Percentiles rank a stretch among this genome's conserved stretches.
phyloP scores from a whole-genome alignment of 2,113 vertebrate genomes.

The Crotalus viridis region DNA sequence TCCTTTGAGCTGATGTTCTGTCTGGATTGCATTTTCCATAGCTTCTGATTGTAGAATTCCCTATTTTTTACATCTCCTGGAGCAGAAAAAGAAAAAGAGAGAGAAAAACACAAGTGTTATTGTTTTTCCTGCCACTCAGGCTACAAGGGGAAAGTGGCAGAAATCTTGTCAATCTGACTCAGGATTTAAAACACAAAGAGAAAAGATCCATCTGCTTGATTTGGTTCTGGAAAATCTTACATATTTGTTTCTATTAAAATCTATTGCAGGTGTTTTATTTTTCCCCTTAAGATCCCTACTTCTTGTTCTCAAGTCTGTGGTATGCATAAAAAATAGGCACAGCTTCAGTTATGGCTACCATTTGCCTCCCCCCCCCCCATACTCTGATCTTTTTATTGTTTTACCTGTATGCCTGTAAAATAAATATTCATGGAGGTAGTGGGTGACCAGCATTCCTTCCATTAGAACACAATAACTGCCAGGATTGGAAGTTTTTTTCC shows the following conservation, averaged over 20 bases:
- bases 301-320: background rate
- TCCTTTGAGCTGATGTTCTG: no score
- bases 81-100: background rate
- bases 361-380: background rate
- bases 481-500: background rate
- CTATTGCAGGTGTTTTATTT: background rate
- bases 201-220: background rate
- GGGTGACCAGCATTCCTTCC: background rate
- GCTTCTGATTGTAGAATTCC: background rate
- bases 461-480: background rate
- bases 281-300: background rate
- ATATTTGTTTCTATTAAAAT: background rate
- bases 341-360: background rate
- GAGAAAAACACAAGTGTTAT: background rate
- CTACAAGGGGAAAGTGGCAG: background rate
- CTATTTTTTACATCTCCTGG: background rate
- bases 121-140: background rate
- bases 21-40: background rate
- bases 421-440: background rate
- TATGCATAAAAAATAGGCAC: background rate
- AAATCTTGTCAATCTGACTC: background rate
- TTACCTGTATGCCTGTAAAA: background rate
- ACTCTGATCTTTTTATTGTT: background rate
- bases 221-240: background rate
- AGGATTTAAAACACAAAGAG: background rate